Evolutionary conservation across 2,113 vertebrate species (phyloP), one percentile per base, ranked within the genome.

Genomic region (Rhodinocichla rosea): DNA sequence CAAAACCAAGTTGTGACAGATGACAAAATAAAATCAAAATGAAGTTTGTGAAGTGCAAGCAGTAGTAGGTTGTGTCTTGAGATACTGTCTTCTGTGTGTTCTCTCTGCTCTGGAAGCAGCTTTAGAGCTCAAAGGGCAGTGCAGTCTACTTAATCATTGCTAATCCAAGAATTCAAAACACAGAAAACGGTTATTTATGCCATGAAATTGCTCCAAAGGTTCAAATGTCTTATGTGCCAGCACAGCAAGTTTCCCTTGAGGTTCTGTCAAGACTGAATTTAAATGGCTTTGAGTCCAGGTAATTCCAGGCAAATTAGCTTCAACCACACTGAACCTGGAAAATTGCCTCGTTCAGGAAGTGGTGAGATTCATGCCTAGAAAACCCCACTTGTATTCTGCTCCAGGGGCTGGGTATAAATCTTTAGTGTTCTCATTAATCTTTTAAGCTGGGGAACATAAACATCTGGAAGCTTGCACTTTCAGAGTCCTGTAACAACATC

Each of bases 391-490:
- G 11, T 91, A 87, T 92, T 95, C 92, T 92, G 87, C 88, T 96
- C 94, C 50, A 79, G 94, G 89, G 83, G 81, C 53, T 82, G 44
- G 45, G 53, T 90, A 94, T 96, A 96, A 96, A 91, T 96, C 94
- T 96, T 95, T 83, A 79, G 87, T 88, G 44, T 73, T 95, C 71
- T 89, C 92, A 95, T 97, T 94, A 96, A 96, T 97, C 92, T 96
- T 97, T 92, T 95, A 96, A 92, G 62, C 85, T 83, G 79, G 79
- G 73, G 87, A 92, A 88, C 91, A 83, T 90, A 96, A 97, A 97
- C 92, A 94, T 97, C 95, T 96, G 95, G 95, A 97, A 97, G 81
- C 75, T 82, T 96, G 81, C 69, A 89, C 84, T 95, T 94, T 90
- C 87, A 64, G 67, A 86, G 71, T 91, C 96, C 65, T 75, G 84